These are phyloP conservation scores for Diaperis boleti DNA, from an alignment of 2,888 invertebrate genomes.

Conservation along the genomic window DNA sequence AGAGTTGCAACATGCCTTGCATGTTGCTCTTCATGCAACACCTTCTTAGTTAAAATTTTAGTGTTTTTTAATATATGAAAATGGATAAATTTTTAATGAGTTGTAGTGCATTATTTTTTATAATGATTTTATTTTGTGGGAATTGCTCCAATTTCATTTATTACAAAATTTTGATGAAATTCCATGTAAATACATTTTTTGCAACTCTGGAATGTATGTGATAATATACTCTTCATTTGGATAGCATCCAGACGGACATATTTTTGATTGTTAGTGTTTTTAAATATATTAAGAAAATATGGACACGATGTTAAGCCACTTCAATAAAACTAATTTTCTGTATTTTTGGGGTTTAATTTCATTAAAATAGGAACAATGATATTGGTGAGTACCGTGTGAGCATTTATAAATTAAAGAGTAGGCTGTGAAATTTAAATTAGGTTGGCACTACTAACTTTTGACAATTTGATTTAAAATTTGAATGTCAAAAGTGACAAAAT, in stretches of 20 bases:
- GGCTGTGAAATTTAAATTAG: no score
- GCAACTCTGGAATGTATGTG: slow-evolving; percentile 60
- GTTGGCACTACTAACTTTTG: no score
- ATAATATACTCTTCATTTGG: slow-evolving; percentile 57
- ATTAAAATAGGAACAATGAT: no score
- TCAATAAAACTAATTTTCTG: slow-evolving; percentile 44
- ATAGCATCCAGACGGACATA: slow-evolving; percentile 50
- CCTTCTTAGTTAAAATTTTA: slow-evolving; percentile 45
- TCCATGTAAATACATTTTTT: slow-evolving; percentile 37
- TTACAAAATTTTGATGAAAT: slow-evolving; percentile 12
- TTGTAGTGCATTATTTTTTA: slow-evolving; percentile 37
- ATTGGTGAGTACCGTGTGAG: no score
- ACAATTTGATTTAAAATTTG: no score
- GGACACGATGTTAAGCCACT: slow-evolving; percentile 39
- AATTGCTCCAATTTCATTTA: slow-evolving; percentile 8
- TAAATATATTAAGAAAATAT: slow-evolving; percentile 48
- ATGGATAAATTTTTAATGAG: slow-evolving; percentile 28
- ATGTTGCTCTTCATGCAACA: slow-evolving; percentile 73
- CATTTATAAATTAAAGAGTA: no score
- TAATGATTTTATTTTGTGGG: slow-evolving; percentile 19
- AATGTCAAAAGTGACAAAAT: no score
- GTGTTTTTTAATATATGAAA: slow-evolving; percentile 21
- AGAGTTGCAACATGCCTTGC: slow-evolving; percentile 87
- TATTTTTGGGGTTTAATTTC: no score
- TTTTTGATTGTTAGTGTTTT: slow-evolving; percentile 56